These are phyloP conservation scores for Leptinotarsa defecta DNA, from an alignment of 1,140 invertebrate genomes.

Conservation along the genomic window DNA sequence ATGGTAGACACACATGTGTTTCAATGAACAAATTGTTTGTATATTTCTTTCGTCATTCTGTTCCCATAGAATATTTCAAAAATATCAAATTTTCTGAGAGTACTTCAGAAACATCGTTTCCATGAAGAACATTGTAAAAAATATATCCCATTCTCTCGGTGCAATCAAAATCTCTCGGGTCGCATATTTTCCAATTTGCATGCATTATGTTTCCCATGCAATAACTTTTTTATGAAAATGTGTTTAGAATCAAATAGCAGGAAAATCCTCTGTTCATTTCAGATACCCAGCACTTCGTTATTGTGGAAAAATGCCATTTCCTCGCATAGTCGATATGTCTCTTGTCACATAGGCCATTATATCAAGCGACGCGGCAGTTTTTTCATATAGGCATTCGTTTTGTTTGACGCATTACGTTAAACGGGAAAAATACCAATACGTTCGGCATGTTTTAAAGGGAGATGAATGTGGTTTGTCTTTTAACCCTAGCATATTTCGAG, in stretches of 20 bases:
- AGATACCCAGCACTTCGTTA: slow-evolving; percentile 16
- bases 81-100: no score
- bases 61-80: no score
- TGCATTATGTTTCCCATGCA: background rate
- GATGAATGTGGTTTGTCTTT: slow-evolving; percentile 3
- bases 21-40: no score
- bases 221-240: slow-evolving; percentile 1
- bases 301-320: slow-evolving; percentile 25
- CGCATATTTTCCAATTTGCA: slow-evolving; percentile 1
- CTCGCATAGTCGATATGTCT: slow-evolving; percentile 21
- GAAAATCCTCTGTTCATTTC: slow-evolving; percentile 10
- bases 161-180: no score
- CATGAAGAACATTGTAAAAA: no score
- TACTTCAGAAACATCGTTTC: no score
- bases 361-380: slow-evolving; percentile 20
- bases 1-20: no score
- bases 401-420: slow-evolving; percentile 21
- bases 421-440: slow-evolving; percentile 8
- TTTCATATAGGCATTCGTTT: slow-evolving; percentile 21
- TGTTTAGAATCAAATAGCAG: background rate
- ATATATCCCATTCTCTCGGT: no score
- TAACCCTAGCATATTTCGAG: background rate
- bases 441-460: background rate
- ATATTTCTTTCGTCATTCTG: no score
- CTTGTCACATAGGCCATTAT: slow-evolving; percentile 26